Conservation (phyloP, 2,113 vertebrate genomes). For the Perccottus glenii region DNA sequence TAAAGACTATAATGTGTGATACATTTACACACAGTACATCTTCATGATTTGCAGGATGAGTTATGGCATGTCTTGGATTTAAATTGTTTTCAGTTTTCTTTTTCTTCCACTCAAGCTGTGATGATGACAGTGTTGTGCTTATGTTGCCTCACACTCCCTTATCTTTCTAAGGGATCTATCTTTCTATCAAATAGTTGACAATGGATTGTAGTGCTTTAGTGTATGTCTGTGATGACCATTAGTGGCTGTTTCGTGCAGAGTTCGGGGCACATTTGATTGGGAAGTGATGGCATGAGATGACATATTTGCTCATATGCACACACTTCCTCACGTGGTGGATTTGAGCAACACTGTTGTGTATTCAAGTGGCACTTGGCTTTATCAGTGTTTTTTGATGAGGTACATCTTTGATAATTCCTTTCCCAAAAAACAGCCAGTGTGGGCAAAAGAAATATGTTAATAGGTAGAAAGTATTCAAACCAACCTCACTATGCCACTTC, state of each 20-base stretch:
- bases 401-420: constrained; percentile 97
- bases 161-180: constrained; percentile 10
- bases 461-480: constrained; percentile 79
- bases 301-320: constrained; percentile 17
- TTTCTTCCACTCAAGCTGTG: constrained; percentile 35
- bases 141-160: constrained; percentile 19
- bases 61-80: constrained; percentile 8
- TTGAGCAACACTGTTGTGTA: constrained; percentile 90
- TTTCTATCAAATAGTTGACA: constrained; percentile 48
- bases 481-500: constrained; percentile 67
- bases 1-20: no score
- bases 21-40: constrained; percentile 5
- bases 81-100: constrained; percentile 16
- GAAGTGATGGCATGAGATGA: constrained; percentile 79
- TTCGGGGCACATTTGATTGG: constrained; percentile 89
- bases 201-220: constrained; percentile 30
- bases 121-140: constrained; percentile 40
- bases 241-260: constrained; percentile 82
- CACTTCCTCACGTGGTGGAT: constrained; percentile 89
- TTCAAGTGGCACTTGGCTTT: constrained; percentile 92
- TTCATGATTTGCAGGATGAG: constrained; percentile 24
- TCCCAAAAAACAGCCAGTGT: constrained; percentile 88
- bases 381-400: constrained; percentile 93
- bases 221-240: constrained; percentile 47
- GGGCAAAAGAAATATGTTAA: constrained; percentile 89